Evolutionary conservation across 2,888 invertebrate genomes (phyloP), one percentile per base, ranked within the genome.

Genomic region (Eretmocerus hayati): DNA sequence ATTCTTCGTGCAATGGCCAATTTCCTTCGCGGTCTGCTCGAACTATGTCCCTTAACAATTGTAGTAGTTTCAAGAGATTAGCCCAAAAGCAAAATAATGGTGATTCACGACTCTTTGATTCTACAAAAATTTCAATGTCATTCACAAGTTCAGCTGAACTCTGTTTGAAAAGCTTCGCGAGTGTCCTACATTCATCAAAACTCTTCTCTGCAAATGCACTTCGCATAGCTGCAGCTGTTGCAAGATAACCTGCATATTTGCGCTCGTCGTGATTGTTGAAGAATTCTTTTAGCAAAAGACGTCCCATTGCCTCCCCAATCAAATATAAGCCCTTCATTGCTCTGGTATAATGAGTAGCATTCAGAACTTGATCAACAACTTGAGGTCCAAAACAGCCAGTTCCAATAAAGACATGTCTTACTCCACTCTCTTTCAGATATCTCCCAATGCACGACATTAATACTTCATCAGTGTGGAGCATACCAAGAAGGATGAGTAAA

Each of bases 341-440:
- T 23, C 45, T 33, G 3, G n/a, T 26, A 21, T 52, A 45, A 42
- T 45, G 30, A 4, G 35, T 26, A 11, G 45, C 45, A 16, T 13
- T 22, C 9, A 52, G 22, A 20, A 35, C 41, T 48, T 35, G 42
- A n/a, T 48, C 42, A n/a, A 31, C 20, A 4, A 36, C 35, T 4
- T 19, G 9, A 2, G 19, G n/a, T 8, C 48, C 48, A 18, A 26
- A 42, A 11, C 30, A 15, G 3, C 21, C 30, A 1, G 40, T 40
- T 33, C 46, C 48, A n/a, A 40, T 41, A 15, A 50, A 23, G 11
- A 49, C n/a, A 19, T 44, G 43, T 36, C 47, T 41, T n/a, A 44
- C 13, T 3, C 50, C 53, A 42, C 47, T 53, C 13, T 40, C 31
- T 42, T 19, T 44, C 9, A 50, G 19, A 20, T 53, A 53, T 44